phyloP scores from a whole-genome alignment of 2,888 invertebrate genomes.

The Cephus sareptanus region DNA sequence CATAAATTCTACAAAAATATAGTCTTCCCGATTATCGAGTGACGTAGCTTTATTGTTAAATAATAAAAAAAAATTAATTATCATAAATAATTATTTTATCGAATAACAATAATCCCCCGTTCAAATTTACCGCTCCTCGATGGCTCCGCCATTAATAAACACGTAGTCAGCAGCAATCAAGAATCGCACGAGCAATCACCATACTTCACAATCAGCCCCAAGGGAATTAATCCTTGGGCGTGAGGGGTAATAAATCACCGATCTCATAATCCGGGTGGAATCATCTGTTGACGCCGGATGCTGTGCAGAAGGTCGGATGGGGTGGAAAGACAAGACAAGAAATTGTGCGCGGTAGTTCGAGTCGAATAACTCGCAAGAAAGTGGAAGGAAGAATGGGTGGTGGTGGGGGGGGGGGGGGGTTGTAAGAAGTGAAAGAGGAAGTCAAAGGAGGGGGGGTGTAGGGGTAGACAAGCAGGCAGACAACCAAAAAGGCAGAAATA shows the following conservation, averaged over 20 bases:
- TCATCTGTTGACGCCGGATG: slow-evolving; percentile 20
- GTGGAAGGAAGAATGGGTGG: slow-evolving; percentile 16
- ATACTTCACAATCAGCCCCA: slow-evolving; percentile 19
- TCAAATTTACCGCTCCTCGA: too few species aligned
- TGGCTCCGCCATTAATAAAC: too few species aligned
- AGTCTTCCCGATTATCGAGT: too few species aligned
- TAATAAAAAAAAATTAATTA: too few species aligned
- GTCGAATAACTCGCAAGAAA: slow-evolving; percentile 18
- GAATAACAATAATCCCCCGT: too few species aligned
- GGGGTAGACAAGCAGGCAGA: too few species aligned
- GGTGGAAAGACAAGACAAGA: slow-evolving; percentile 6
- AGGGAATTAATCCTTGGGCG: slow-evolving; percentile 14
- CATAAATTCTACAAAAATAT: too few species aligned
- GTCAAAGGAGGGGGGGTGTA: background rate
- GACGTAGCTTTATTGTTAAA: too few species aligned
- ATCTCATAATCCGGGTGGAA: slow-evolving; percentile 20
- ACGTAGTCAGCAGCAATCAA: too few species aligned
- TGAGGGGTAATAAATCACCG: slow-evolving; percentile 19
- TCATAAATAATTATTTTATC: too few species aligned
- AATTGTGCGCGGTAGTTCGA: slow-evolving; percentile 18
- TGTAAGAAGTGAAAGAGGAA: slow-evolving; percentile 6
- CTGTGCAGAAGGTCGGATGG: too few species aligned
- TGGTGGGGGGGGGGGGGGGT: background rate
- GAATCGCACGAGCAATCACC: slow-evolving; percentile 11
- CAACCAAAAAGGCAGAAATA: too few species aligned